Evolutionary conservation across 2,113 vertebrate genomes (phyloP).

Genomic region (Ammodytes dubius): DNA sequence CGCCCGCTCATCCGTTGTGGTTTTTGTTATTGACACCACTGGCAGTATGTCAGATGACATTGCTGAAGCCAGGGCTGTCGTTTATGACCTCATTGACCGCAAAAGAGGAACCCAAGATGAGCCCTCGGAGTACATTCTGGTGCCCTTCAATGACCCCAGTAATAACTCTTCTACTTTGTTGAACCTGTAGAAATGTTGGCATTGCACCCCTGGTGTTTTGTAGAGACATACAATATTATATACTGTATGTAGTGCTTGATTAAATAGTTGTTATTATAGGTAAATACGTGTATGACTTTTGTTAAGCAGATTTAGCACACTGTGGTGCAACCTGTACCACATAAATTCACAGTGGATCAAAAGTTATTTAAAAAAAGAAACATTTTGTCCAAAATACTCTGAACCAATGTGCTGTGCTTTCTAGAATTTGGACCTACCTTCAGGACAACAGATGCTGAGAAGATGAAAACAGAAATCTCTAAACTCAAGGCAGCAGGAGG

Average conservation of each 20-base stretch:
- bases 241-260: not conserved
- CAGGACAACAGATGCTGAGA: conserved; percentile 72
- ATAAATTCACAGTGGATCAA: too few species aligned
- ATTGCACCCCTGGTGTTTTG: not conserved
- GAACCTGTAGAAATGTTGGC: not conserved
- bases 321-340: not conserved
- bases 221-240: not conserved
- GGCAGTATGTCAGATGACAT: conserved; percentile 84
- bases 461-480: conserved; percentile 80
- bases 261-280: not conserved
- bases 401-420: too few species aligned
- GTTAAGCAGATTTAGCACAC: not conserved
- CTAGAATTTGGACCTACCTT: conserved; percentile 53
- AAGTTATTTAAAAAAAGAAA: not conserved
- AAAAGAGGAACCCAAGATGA: conserved; percentile 82
- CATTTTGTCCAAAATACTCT: not conserved
- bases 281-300: not conserved
- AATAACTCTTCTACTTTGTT: conserved; percentile 6
- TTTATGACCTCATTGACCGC: conserved; percentile 76
- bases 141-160: conserved; percentile 85
- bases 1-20: conserved; percentile 79
- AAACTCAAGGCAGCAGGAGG: conserved; percentile 51
- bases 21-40: conserved; percentile 86
- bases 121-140: conserved; percentile 85
- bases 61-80: conserved; percentile 54